Base-by-base conservation (phyloP, 2,888 invertebrate species). In the Ophraella communa region DNA sequence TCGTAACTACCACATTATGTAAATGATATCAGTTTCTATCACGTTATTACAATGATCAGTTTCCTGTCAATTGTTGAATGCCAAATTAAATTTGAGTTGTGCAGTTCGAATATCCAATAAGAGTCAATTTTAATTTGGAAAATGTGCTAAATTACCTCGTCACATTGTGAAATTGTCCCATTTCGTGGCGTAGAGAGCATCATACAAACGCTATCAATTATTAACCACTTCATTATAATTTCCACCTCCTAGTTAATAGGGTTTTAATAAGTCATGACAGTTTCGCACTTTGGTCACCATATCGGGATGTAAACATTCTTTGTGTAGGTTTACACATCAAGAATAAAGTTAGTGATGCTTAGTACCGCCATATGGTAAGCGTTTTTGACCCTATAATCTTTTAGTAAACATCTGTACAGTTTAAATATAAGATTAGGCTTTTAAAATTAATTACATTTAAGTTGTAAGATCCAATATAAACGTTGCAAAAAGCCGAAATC, bases 191-290 rank as follows among this genome's bases (percentile, higher is more conserved):
- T 30, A 30, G 27, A 60, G 60, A 60, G 60, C 60, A 60, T 58
- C 62, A 62, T 62, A 54, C 57, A 49, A 54, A 64, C 59, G 54
- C 53, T 63, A 78, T 81, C 75, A 81, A 81, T 78, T 79, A 81
- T 82, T 81, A 74, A 81, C 76, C 78, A 75, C 77, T 81, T 81
- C 81, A 81, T 82, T 80, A 82, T 79, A 80, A 79, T 79, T 79
- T 79, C 80, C 77, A 74, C 73, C 78, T 72, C 71, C 73, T 77
- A 77, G 79, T 80, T 81, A 81, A 81, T 79, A 80, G 80, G 71
- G 78, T 81, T 74, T 81, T 74, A 80, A 81, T 81, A 80, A 80
- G 74, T 80, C 74, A 81, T 77, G 75, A 69, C 72, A 45, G 35
- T 53, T 65, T 65, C 52, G 39, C 65, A 58, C 65, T 52, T 60